Percentiles rank a stretch among this genome's conserved stretches.
phyloP scores from a whole-genome alignment of 1,140 invertebrate species.

The Drosophila biarmipes region DNA sequence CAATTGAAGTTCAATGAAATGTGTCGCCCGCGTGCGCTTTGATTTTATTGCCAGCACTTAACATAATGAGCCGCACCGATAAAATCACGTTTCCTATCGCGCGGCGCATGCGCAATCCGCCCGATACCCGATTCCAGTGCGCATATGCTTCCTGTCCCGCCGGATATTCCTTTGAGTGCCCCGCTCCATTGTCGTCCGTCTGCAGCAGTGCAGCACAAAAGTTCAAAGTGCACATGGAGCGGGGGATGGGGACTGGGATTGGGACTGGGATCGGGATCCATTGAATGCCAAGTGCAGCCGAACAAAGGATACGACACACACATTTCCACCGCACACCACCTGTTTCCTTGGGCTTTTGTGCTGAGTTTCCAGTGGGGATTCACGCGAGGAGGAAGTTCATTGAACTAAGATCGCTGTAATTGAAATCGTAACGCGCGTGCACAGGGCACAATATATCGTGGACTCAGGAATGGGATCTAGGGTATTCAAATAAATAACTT shows the following conservation, averaged over 20 bases:
- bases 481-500: no score
- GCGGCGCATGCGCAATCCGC: constrained; percentile 51
- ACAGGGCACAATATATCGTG: neutral
- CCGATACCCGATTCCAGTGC: constrained; percentile 14
- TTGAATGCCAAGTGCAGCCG: constrained; percentile 61
- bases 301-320: constrained; percentile 61
- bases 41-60: constrained; percentile 81
- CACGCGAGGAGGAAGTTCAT: constrained; percentile 67
- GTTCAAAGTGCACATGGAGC: constrained; percentile 69
- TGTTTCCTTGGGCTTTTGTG: constrained; percentile 78
- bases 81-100: constrained; percentile 76
- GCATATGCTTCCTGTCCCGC: constrained; percentile 78
- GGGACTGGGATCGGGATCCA: constrained; percentile 26
- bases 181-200: constrained; percentile 51
- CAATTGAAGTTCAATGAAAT: constrained; percentile 78
- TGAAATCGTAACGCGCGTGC: constrained; percentile 41
- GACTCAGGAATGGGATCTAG: neutral
- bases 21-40: constrained; percentile 66
- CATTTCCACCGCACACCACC: constrained; percentile 45
- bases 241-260: neutral
- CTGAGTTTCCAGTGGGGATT: constrained; percentile 26
- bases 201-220: constrained; percentile 69
- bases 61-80: constrained; percentile 76
- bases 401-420: constrained; percentile 55
- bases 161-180: constrained; percentile 79